These are phyloP conservation scores for Acanthornis magna DNA, from an alignment of 2,797 vertebrate genomes.

Conservation along the genomic window DNA sequence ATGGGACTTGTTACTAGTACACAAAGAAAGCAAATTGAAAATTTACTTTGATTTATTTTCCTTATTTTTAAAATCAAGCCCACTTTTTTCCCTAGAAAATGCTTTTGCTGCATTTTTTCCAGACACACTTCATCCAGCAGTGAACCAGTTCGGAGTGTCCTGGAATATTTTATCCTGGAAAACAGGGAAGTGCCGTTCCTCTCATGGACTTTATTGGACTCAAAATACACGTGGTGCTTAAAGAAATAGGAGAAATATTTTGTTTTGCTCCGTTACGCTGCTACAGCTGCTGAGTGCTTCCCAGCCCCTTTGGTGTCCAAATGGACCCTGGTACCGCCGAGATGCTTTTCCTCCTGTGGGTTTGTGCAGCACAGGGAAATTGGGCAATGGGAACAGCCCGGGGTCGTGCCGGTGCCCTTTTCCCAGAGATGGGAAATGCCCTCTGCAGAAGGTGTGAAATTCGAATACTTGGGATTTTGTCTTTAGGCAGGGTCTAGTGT, in stretches of 20 bases:
- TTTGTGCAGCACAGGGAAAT: not conserved
- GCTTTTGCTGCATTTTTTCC: not conserved
- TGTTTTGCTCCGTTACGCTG: not conserved
- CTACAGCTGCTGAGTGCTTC: not conserved
- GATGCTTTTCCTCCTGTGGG: not conserved
- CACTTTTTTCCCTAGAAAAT: not conserved
- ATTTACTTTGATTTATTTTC: not conserved
- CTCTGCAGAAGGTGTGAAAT: not conserved
- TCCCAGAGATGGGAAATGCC: not conserved
- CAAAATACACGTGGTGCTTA: not conserved
- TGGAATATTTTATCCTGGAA: not conserved
- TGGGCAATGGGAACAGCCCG: not conserved
- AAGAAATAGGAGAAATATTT: not conserved
- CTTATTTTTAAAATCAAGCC: not conserved
- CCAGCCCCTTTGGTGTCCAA: not conserved
- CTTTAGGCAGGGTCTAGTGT: not conserved
- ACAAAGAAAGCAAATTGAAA: not conserved
- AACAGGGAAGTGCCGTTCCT: not conserved
- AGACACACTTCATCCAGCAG: not conserved
- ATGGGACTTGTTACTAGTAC: not conserved
- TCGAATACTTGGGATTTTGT: not conserved
- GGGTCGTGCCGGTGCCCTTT: not conserved
- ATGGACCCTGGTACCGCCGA: fast-evolving
- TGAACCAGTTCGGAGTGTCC: not conserved
- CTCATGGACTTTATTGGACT: not conserved